phyloP scores from a whole-genome alignment of 2,888 invertebrate genomes.

The Andrena dorsata region DNA sequence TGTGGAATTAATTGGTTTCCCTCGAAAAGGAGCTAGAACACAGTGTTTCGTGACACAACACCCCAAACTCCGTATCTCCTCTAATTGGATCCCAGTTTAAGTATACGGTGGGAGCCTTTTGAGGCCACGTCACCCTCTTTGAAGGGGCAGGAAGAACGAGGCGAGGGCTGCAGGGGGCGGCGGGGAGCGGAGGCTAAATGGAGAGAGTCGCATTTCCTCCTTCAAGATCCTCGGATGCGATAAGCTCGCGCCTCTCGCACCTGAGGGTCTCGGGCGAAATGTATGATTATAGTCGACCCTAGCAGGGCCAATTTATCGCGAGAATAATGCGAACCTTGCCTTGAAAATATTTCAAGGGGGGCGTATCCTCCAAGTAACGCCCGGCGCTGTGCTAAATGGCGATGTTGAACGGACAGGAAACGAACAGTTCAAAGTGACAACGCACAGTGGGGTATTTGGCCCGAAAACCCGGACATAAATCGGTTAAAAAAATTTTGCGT shows the following conservation, averaged over 20 bases:
- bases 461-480: too few relatives aligned
- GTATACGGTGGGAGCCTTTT: constrained; percentile 50
- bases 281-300: constrained; percentile 20
- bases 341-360: constrained; percentile 28
- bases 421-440: neutral
- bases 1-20: neutral
- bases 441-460: too few relatives aligned
- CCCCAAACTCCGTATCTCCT: constrained; percentile 19
- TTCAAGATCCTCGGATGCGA: constrained; percentile 49
- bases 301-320: constrained; percentile 29
- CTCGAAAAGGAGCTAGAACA: neutral
- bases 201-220: constrained; percentile 54
- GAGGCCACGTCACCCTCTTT: constrained; percentile 43
- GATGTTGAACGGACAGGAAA: neutral
- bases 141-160: constrained; percentile 17
- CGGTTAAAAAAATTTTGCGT: too few relatives aligned
- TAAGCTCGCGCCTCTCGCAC: constrained; percentile 33
- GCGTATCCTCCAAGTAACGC: neutral
- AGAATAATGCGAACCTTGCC: constrained; percentile 29
- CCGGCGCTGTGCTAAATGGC: neutral
- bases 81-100: constrained; percentile 60
- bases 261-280: constrained; percentile 29
- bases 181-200: constrained; percentile 24
- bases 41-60: neutral
- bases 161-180: neutral